A percentile compares a stretch with the other conserved stretches of the same genome.
phyloP scores from a whole-genome alignment of 2,113 vertebrate genomes.

The Rhinopomastus cyanomelas region DNA sequence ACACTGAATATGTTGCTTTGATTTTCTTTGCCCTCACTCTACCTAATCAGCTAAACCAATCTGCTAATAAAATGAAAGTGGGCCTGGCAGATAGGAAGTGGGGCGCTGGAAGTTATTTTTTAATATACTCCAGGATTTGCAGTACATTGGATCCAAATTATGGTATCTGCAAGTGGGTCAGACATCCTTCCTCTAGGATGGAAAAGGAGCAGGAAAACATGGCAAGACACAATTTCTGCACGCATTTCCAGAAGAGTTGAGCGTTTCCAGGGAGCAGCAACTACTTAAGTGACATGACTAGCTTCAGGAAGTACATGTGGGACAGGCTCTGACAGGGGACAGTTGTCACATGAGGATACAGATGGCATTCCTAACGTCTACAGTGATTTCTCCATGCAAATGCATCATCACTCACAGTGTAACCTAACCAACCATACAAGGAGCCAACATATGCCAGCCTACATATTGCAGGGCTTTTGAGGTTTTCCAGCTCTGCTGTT shows the following conservation, averaged over 20 bases:
- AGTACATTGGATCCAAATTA: background rate
- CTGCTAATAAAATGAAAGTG: background rate
- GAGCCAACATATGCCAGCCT: background rate
- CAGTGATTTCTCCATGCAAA: background rate
- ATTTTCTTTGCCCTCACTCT: background rate
- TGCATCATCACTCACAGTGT: background rate
- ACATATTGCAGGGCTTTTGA: background rate
- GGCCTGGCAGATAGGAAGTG: background rate
- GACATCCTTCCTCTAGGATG: background rate
- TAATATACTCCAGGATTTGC: background rate
- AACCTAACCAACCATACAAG: background rate
- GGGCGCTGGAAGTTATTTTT: background rate
- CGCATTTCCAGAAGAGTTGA: background rate
- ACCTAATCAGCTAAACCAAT: background rate
- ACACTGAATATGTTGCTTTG: background rate
- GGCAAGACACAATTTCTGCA: background rate
- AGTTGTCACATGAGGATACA: background rate
- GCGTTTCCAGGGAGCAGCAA: background rate
- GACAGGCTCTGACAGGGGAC: constrained; percentile 8
- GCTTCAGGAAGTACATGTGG: background rate
- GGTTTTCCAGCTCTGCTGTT: constrained; percentile 4
- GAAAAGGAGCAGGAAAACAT: background rate
- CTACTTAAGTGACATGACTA: background rate
- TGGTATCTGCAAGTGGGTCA: background rate
- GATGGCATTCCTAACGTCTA: constrained; percentile 5